A percentile compares a stretch with the other conserved stretches of the same genome.
phyloP scores from a whole-genome alignment of 2,888 invertebrate species.

The Diaprepes abbreviatus region DNA sequence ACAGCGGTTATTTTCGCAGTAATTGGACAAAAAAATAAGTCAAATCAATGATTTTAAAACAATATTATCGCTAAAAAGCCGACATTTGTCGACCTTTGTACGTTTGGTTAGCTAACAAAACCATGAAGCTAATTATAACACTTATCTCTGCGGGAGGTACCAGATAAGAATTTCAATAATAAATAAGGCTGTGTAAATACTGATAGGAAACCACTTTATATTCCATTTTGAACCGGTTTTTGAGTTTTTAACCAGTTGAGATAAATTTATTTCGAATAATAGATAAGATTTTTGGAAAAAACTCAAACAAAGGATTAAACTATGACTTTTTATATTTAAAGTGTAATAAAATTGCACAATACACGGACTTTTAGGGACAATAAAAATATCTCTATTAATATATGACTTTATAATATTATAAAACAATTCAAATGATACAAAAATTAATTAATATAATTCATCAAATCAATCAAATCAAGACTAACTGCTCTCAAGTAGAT shows the following conservation, averaged over 20 bases:
- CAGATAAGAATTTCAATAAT: conserved; percentile 2
- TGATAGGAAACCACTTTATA: conserved; percentile 3
- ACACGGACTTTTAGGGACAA: no score
- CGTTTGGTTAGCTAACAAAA: background rate
- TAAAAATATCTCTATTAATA: no score
- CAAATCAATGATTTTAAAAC: background rate
- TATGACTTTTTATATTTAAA: no score
- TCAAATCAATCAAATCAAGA: no score
- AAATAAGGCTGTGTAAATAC: background rate
- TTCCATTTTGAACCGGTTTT: conserved; percentile 5
- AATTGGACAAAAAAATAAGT: background rate
- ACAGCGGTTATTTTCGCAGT: background rate
- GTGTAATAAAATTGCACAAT: no score
- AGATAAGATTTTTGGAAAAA: no score
- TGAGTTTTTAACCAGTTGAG: background rate
- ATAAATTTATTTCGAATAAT: background rate
- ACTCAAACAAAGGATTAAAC: no score
- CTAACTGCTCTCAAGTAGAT: no score
- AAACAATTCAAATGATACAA: no score
- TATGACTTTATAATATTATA: no score
- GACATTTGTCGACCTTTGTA: background rate
- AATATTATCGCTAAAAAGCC: background rate
- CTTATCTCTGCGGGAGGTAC: conserved; percentile 8
- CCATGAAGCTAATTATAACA: background rate
- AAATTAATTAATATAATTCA: no score